A percentile compares a stretch with the other conserved stretches of the same genome.
These are phyloP conservation scores for Eulimnadia texana DNA, from an alignment of 1,140 invertebrate species.

Conservation along the genomic window DNA sequence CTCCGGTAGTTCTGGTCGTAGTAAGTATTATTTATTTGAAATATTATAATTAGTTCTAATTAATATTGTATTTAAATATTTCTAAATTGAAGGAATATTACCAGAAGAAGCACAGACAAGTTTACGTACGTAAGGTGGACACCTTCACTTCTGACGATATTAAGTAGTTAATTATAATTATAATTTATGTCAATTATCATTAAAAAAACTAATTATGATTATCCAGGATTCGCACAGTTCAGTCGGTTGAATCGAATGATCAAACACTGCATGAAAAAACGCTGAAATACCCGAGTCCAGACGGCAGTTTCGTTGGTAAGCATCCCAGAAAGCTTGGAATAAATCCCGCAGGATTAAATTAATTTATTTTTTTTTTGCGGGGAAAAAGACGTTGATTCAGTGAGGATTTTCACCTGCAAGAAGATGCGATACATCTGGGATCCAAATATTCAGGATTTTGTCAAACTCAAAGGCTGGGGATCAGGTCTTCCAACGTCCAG, in stretches of 20 bases:
- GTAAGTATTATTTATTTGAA: slow-evolving; percentile 33
- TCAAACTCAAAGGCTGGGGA: slow-evolving; percentile 53
- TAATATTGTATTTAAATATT: background rate
- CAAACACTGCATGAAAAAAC: background rate
- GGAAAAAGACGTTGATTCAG: slow-evolving; percentile 41
- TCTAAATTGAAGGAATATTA: slow-evolving; percentile 31
- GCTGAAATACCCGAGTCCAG: slow-evolving; percentile 9
- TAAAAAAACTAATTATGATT: background rate
- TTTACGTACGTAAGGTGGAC: slow-evolving; percentile 28
- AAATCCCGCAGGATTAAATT: slow-evolving; percentile 10
- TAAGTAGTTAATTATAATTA: no score
- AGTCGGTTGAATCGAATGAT: background rate
- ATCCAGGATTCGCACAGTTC: background rate
- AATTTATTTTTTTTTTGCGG: slow-evolving; percentile 20
- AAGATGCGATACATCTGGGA: slow-evolving; percentile 65
- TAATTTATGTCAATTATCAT: background rate
- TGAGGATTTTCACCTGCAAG: slow-evolving; percentile 55
- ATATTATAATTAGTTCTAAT: background rate
- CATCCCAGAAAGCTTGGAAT: background rate
- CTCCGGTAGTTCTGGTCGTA: slow-evolving; percentile 59
- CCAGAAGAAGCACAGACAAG: slow-evolving; percentile 37
- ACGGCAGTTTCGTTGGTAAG: slow-evolving; percentile 34
- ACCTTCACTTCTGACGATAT: slow-evolving; percentile 20
- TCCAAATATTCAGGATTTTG: slow-evolving; percentile 41
- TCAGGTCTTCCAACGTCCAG: slow-evolving; percentile 42